Evolutionary conservation across 2,888 invertebrate species (phyloP), one percentile per base, ranked within the genome.

Genomic region (Leptopilina myrica): DNA sequence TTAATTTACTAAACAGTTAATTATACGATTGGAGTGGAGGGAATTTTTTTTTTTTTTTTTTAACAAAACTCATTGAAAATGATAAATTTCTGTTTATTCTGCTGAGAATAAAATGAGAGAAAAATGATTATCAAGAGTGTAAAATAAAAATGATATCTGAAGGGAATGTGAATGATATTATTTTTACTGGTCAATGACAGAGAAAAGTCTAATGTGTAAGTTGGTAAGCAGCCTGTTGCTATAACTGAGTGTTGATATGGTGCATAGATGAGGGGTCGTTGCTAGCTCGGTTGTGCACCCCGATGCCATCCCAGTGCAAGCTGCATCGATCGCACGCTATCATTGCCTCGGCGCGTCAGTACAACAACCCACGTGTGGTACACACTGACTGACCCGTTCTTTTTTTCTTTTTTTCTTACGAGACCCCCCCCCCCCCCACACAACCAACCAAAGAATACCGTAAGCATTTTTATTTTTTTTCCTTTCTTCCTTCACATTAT

Each of bases 291-390:
- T 89, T 89, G 88, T 89, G 87, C 86, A 89, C 88, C 87, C 86
- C 85, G 86, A 85, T 86, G 87, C 86, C 20, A 20, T 86, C 87
- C 86, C 20, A 20, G 62, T 62, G 62, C 62, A 87, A 84, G 89
- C 89, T 90, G 87, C 83, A 90, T 90, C 90, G 90, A 90, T 90
- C 88, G 83, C 69, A 67, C 78, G 78, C 81, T 85, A 81, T 82
- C 85, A 49, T 49, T 49, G 49, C 49, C 49, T 49, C 11, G 49
- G 12, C 86, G 85, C 86, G 76, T 78, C 87, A 85, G 91, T 89
- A 89, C 90, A 91, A 90, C 90, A 91, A 91, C 91, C 91, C 90
- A 91, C 90, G 89, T 90, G 43, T 43, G 43, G 43, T 43, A 43
- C 43, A 43, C 43, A 43, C 43, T 43, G 8, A 82, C 84, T 88